A percentile compares a stretch with the other conserved stretches of the same genome.
Evolutionary conservation across 2,113 vertebrate genomes (phyloP).

Genomic region (Sturnus vulgaris): DNA sequence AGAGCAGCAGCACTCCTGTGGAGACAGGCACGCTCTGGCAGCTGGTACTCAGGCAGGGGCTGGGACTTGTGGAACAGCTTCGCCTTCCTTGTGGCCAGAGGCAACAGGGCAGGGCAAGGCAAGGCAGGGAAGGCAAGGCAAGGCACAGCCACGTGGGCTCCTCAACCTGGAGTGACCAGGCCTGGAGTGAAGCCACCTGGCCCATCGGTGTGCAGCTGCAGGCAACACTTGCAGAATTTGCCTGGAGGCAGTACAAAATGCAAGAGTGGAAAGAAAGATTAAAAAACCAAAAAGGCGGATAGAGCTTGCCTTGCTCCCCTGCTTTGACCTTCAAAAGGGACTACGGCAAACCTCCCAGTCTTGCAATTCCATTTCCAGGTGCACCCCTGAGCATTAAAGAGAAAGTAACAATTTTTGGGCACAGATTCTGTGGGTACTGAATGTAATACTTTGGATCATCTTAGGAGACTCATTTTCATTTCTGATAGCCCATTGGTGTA

Average conservation of each 20-base stretch:
- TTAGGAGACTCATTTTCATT: neutral
- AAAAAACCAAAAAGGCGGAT: fast-evolving
- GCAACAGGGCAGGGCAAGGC: neutral
- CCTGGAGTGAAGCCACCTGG: fast-evolving
- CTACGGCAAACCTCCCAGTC: neutral
- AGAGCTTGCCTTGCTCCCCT: neutral
- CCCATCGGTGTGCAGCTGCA: neutral
- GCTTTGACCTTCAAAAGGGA: neutral
- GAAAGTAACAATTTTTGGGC: neutral
- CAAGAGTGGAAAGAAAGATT: too few species aligned
- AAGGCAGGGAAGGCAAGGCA: too few species aligned
- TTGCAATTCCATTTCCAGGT: neutral
- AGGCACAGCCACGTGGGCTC: fast-evolving
- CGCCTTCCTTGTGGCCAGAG: too few species aligned
- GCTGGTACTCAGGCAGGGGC: neutral
- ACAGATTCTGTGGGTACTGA: neutral
- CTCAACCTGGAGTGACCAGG: fast-evolving
- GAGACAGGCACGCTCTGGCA: neutral
- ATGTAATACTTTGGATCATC: neutral
- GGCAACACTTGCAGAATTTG: fast-evolving
- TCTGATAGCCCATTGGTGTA: neutral
- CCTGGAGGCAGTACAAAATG: too few species aligned
- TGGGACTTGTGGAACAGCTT: too few species aligned
- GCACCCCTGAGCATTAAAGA: neutral
- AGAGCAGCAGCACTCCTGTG: neutral